Conservation (phyloP, 2,113 vertebrate genomes). For the Paedocypris sp. region DNA sequence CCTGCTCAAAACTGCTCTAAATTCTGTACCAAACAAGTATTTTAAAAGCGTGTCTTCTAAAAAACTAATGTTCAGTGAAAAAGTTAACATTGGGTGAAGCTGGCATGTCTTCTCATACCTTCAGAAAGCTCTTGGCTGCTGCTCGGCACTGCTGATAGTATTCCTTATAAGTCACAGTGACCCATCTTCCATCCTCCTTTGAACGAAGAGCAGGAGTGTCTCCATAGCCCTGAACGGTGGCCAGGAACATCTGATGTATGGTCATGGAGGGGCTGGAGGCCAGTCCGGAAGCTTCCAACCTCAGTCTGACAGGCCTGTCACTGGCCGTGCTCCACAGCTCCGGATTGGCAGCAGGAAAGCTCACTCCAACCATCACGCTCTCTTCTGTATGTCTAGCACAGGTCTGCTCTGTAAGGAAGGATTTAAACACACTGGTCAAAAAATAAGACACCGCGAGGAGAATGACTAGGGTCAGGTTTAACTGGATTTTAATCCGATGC, state of each 20-base stretch:
- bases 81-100: neutral
- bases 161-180: slow-evolving; percentile 47
- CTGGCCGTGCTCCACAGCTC: slow-evolving; percentile 47
- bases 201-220: slow-evolving; percentile 47
- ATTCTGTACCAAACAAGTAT: too few species aligned
- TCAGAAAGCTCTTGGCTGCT: slow-evolving; percentile 65
- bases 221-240: slow-evolving; percentile 43
- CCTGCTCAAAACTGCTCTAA: too few species aligned
- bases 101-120: too few species aligned
- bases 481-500: too few species aligned
- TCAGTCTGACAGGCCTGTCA: slow-evolving; percentile 52
- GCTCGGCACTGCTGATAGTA: slow-evolving; percentile 57
- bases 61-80: too few species aligned
- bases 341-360: slow-evolving; percentile 46
- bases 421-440: too few species aligned
- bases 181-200: slow-evolving; percentile 48
- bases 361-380: neutral
- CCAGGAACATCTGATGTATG: slow-evolving; percentile 57
- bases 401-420: too few species aligned
- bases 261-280: slow-evolving; percentile 56
- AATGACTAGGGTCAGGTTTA: too few species aligned
- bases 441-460: too few species aligned
- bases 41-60: too few species aligned
- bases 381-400: slow-evolving; percentile 34
- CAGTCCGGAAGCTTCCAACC: slow-evolving; percentile 45